Base-by-base conservation (phyloP, 2,113 vertebrate genomes). In the Zapus hudsonius region DNA sequence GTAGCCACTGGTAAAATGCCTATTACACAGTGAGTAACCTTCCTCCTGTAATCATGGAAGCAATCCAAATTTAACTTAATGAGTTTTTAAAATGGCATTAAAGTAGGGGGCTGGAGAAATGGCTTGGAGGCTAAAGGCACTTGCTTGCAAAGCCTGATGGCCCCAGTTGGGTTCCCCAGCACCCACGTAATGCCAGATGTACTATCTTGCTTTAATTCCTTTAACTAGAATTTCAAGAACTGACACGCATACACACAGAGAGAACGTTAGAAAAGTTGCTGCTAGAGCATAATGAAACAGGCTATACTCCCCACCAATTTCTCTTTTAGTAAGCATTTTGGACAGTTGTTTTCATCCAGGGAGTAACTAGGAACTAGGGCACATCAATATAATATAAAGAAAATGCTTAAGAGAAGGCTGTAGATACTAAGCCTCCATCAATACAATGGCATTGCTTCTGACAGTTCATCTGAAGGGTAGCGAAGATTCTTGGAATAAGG, bases 131-230 rank as follows among this genome's bases (percentile, higher is more conserved):
- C 12, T 8, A 47, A 47, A 47, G 47, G 47, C 12, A 12, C 47
- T 47, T 47, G 47, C 47, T 47, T 47, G 47, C 47, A 47, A 47
- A 12, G 47, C 47, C 47, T 47, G 47, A 47, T 12, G 47, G 47
- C 47, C 47, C 12, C 7, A 47, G 47, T 47, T 47, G 7, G 47
- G 12, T 47, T 47, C 47, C 47, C 47, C 12, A 12, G 47, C 4
- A 59, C 57, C n/a, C n/a, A n/a, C n/a, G n/a, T n/a, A n/a, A n/a
- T n/a, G n/a, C n/a, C n/a, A n/a, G n/a, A n/a, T n/a, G n/a, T n/a
- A n/a, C n/a, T 57, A 64, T 42, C 22, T 90, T 90, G 33, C 75
- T 93, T 91, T 63, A 84, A 61, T 84, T 94, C 73, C 61, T 91
- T 87, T 42, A 83, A 64, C 3, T 79, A 87, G 40, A 4, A 90